These are phyloP conservation scores for Bombus superbus DNA, from an alignment of 1,140 invertebrate genomes.

Conservation along the genomic window DNA sequence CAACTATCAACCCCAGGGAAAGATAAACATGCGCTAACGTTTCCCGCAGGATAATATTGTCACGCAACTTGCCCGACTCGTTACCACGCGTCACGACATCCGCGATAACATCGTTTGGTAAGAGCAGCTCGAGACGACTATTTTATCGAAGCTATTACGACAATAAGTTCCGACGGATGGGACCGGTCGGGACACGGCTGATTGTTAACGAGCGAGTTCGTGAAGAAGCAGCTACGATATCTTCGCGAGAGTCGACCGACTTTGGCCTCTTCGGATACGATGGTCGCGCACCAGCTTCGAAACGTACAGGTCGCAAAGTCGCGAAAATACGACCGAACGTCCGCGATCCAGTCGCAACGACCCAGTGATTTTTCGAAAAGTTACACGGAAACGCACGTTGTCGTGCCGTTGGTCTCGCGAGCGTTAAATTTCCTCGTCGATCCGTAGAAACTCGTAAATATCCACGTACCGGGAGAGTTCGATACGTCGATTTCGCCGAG, in stretches of 20 bases:
- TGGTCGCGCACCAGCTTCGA: background rate
- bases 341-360: too few species aligned
- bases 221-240: background rate
- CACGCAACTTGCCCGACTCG: constrained; percentile 2
- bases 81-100: constrained; percentile 7
- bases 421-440: too few species aligned
- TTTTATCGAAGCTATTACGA: background rate
- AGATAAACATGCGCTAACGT: background rate
- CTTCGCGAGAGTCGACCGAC: background rate
- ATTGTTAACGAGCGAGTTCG: too few species aligned
- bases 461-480: too few species aligned
- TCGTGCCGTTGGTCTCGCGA: too few species aligned
- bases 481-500: too few species aligned
- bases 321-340: too few species aligned
- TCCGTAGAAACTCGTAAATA: too few species aligned
- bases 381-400: too few species aligned
- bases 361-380: too few species aligned
- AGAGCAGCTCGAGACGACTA: background rate
- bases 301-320: too few species aligned
- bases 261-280: background rate
- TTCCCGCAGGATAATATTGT: background rate
- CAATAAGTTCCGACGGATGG: background rate
- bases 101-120: background rate
- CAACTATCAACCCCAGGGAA: background rate
- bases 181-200: background rate